These are phyloP conservation scores for Hoplostethus atlanticus DNA, from an alignment of 2,797 vertebrate species.

Conservation along the genomic window DNA sequence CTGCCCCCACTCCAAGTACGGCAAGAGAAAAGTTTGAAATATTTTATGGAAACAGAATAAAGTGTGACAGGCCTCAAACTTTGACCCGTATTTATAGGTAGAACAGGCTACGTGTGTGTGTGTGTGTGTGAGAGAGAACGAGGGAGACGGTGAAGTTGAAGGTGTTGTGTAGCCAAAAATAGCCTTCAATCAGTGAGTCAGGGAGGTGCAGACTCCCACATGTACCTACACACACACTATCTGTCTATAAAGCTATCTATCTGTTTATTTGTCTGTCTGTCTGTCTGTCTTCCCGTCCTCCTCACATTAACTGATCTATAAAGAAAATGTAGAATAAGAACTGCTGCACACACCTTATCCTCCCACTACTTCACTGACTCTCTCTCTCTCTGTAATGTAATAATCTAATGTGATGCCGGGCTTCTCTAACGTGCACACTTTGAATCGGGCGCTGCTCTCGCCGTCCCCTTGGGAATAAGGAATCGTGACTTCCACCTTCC, in stretches of 20 bases:
- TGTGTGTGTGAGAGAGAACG: neutral
- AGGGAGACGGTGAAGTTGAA: neutral
- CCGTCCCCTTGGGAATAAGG: conserved; percentile 34
- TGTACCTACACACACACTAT: neutral
- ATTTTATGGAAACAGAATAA: conserved; percentile 31
- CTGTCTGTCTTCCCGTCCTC: too few species aligned
- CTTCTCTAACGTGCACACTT: conserved; percentile 60
- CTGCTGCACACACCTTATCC: too few species aligned
- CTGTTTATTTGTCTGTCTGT: too few species aligned
- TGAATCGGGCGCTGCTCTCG: conserved; percentile 36
- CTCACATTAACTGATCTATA: too few species aligned
- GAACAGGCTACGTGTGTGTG: neutral
- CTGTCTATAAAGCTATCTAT: too few species aligned
- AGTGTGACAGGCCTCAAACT: conserved; percentile 28
- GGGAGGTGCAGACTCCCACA: too few species aligned
- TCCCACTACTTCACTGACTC: neutral
- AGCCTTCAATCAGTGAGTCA: too few species aligned
- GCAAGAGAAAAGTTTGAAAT: conserved; percentile 22
- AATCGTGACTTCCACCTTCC: conserved; percentile 30
- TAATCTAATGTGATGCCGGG: conserved; percentile 40
- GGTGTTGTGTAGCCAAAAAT: too few species aligned
- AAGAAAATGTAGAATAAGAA: too few species aligned
- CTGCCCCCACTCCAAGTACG: conserved; percentile 29
- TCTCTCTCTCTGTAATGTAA: conserved; percentile 40
- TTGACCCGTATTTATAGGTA: conserved; percentile 25